These are phyloP conservation scores for Hylaeus anthracinus DNA, from an alignment of 1,140 invertebrate species.

Conservation along the genomic window DNA sequence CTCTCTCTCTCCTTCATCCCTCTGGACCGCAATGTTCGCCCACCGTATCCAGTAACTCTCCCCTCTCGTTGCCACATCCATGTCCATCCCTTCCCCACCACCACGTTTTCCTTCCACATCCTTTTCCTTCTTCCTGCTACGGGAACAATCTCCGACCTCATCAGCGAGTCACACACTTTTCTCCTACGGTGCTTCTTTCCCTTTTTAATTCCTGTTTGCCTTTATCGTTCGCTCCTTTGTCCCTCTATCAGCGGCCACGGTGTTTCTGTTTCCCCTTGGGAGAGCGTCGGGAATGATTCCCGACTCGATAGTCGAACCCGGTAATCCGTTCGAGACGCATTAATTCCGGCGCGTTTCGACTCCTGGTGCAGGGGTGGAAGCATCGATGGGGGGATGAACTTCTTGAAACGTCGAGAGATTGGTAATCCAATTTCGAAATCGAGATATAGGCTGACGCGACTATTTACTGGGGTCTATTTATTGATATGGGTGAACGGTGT, in stretches of 20 bases:
- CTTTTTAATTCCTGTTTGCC: slow-evolving; percentile 11
- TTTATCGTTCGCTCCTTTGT: not conserved
- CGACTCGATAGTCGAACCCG: not conserved
- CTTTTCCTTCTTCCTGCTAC: slow-evolving; percentile 46
- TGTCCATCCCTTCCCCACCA: not conserved
- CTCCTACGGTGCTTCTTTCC: slow-evolving; percentile 2
- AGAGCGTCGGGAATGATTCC: not conserved
- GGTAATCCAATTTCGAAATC: no score
- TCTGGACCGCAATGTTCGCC: slow-evolving; percentile 73
- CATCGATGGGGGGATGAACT: not conserved
- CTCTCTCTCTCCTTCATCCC: slow-evolving; percentile 64
- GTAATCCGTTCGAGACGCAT: not conserved
- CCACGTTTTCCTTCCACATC: slow-evolving; percentile 15
- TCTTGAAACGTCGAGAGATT: no score
- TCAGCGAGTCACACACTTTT: slow-evolving; percentile 8
- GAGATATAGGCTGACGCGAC: no score
- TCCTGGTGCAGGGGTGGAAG: not conserved
- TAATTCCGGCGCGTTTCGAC: not conserved
- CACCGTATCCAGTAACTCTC: slow-evolving; percentile 58
- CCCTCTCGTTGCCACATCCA: slow-evolving; percentile 19
- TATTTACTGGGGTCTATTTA: no score
- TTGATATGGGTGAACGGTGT: no score
- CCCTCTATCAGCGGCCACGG: not conserved
- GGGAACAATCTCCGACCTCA: slow-evolving; percentile 38
- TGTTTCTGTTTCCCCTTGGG: slow-evolving; percentile 19